Evolutionary conservation across 2,113 vertebrate genomes (phyloP).

Genomic region (Taxidea taxus): DNA sequence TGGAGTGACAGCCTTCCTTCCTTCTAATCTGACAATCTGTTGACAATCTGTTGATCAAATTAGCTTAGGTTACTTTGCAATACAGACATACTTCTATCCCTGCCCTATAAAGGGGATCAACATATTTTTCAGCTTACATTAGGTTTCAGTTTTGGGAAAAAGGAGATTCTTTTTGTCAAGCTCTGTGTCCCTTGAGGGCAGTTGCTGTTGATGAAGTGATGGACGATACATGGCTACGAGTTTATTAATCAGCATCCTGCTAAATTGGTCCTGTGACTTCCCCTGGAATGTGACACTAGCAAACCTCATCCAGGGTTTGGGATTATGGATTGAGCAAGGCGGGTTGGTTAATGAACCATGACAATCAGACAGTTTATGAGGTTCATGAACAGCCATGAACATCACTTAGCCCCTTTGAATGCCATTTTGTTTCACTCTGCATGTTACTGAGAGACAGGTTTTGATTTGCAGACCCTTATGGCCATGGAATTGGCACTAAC

Average conservation of each 20-base stretch:
- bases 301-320: not conserved
- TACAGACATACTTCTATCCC: not conserved
- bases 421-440: slow-evolving; percentile 4
- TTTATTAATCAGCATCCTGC: not conserved
- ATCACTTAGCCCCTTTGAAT: not conserved
- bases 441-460: not conserved
- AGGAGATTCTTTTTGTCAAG: not conserved
- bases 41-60: not conserved
- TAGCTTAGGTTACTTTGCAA: not conserved
- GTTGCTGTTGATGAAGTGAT: not conserved
- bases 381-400: not conserved
- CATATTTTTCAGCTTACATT: not conserved
- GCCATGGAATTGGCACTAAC: not conserved
- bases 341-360: not conserved
- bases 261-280: not conserved
- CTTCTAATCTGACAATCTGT: not conserved
- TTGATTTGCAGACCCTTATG: not conserved
- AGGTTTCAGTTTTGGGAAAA: not conserved
- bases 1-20: not conserved
- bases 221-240: not conserved
- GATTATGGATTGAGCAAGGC: not conserved
- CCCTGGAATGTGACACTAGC: not conserved
- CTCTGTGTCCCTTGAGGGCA: not conserved
- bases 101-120: not conserved
- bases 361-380: not conserved